Base-by-base conservation (phyloP, 2,113 vertebrate genomes). In the Isichthys henryi region DNA sequence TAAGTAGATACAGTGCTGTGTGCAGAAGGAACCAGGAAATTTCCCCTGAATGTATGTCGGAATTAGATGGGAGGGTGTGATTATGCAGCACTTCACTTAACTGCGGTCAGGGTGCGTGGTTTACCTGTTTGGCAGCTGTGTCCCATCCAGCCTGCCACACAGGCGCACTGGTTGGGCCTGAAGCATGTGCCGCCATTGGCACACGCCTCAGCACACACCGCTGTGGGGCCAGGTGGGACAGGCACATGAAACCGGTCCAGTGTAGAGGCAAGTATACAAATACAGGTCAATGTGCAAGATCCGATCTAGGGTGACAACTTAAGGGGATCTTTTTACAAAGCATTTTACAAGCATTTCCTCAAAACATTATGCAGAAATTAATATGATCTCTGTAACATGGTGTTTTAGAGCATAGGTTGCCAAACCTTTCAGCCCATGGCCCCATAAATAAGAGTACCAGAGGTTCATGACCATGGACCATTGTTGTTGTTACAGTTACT, bases 81-180 rank as follows among this genome's bases (percentile, higher is more conserved):
- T 77, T 17, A 35, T 39, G 27, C 31, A 17, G 35, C 70, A 19
- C 35, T 39, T 39, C 15, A 13, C 4, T 39, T 35, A 43, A 43
- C 74, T 5, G 82, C 5, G 27, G 1, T 35, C 27, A 53, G 85
- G 62, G n/a, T 48, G 39, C 3, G 1, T 43, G 9, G 46, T 0
- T 80, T 95, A 99, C 98, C 98, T 95, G 93, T 96, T 92, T 97
- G 96, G 91, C 98, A 99, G 31, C 92, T 92, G 46, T 0, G n/a
- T 0, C 97, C 98, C 0, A 0, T 96, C 98, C 98, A 99, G 43
- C 98, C 98, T 0, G 90, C 86, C 0, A 91, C 94, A 91, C 98
- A 99, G 10, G 89, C 52, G 15, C 98, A 99, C 85, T 92, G 94
- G 82, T 97, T 95, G 0, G 96, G 97, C 91, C 93, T 94, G 9